phyloP scores from a whole-genome alignment of 2,113 vertebrate genomes.

The Platanista minor region DNA sequence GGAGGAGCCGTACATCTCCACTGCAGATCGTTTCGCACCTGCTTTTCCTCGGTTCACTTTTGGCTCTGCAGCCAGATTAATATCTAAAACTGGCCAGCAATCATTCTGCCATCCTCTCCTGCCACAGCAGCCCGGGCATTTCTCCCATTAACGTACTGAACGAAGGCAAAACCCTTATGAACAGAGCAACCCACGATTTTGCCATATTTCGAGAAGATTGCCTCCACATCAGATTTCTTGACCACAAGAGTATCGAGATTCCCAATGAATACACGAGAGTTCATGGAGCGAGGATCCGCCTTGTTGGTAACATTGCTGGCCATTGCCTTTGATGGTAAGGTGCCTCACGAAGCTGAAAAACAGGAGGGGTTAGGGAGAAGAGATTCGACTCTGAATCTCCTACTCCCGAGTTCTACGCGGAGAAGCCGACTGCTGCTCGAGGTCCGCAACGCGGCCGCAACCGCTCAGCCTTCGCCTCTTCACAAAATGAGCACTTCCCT shows the following conservation, averaged over 20 bases:
- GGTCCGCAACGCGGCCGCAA: too few relatives aligned
- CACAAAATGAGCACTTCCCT: too few relatives aligned
- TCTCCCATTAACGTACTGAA: slow-evolving; percentile 90
- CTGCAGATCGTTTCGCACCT: too few relatives aligned
- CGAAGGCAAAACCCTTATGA: slow-evolving; percentile 93
- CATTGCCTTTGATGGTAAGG: slow-evolving; percentile 76
- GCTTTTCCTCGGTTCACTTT: too few relatives aligned
- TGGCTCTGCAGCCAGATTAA: too few relatives aligned
- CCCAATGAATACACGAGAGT: slow-evolving; percentile 93
- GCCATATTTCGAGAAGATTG: slow-evolving; percentile 92
- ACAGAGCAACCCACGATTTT: slow-evolving; percentile 93
- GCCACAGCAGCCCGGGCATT: slow-evolving; percentile 87
- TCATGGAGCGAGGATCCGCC: slow-evolving; percentile 90
- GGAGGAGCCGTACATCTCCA: too few relatives aligned
- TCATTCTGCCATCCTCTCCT: slow-evolving; percentile 91
- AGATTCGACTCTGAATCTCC: too few relatives aligned
- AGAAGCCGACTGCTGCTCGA: too few relatives aligned
- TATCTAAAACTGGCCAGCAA: slow-evolving; percentile 92
- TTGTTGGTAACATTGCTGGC: slow-evolving; percentile 94
- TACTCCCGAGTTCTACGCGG: too few relatives aligned
- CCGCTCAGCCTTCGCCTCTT: too few relatives aligned
- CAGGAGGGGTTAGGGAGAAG: too few relatives aligned
- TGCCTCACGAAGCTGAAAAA: slow-evolving; percentile 46
- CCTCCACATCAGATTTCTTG: slow-evolving; percentile 91
- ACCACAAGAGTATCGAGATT: slow-evolving; percentile 93